phyloP scores from a whole-genome alignment of 2,113 vertebrate genomes.

The Proterorhinus semilunaris region DNA sequence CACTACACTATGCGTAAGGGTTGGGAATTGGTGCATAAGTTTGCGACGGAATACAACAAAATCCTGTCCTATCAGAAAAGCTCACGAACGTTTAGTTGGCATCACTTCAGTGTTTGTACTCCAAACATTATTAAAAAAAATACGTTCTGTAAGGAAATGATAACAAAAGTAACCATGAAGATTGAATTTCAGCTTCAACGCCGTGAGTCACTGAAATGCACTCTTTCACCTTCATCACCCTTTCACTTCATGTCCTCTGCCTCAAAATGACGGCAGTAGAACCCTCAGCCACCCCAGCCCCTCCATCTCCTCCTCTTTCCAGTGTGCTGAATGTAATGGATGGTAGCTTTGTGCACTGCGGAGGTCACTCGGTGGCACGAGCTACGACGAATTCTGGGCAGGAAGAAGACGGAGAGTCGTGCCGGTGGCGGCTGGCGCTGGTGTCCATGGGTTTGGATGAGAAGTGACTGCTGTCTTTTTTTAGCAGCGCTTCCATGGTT shows the following conservation, averaged over 20 bases:
- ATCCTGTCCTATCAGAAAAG: background rate
- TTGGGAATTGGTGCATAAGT: background rate
- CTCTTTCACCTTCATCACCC: no score
- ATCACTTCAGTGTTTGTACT: background rate
- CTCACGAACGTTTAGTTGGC: background rate
- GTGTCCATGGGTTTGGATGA: conserved; percentile 69
- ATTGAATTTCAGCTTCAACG: no score
- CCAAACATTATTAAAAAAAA: no score
- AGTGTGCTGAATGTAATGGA: conserved; percentile 18
- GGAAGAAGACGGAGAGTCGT: conserved; percentile 53
- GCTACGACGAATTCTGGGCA: conserved; percentile 44
- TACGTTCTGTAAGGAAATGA: no score
- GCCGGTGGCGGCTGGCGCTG: conserved; percentile 57
- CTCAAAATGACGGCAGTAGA: background rate
- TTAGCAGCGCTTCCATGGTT: conserved; percentile 70
- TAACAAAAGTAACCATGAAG: no score
- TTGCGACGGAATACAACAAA: background rate
- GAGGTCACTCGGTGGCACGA: conserved; percentile 35
- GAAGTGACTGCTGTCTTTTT: conserved; percentile 64
- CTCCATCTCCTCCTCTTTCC: background rate
- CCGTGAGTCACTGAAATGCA: no score
- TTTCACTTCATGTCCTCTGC: no score
- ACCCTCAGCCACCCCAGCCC: background rate
- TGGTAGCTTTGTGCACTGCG: conserved; percentile 33
- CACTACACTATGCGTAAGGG: no score